Percentiles rank a stretch among this genome's conserved stretches.
phyloP scores from a whole-genome alignment of 1,140 invertebrate species.

The Macrobrachium rosenbergii region DNA sequence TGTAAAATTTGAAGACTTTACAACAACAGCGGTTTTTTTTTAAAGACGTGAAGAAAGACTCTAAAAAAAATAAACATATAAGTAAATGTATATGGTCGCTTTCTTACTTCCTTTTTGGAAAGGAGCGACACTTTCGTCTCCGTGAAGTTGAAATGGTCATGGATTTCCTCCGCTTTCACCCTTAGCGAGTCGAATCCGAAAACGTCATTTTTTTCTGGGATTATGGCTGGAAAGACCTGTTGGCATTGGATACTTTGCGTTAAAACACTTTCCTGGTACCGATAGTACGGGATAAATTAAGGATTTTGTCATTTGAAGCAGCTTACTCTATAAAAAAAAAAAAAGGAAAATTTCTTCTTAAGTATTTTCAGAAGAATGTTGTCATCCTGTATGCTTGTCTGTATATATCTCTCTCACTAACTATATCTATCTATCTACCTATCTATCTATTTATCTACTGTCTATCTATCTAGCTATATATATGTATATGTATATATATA shows the following conservation, averaged over 20 bases:
- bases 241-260: background rate
- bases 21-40: too few relatives aligned
- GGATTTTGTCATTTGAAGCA: too few relatives aligned
- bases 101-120: background rate
- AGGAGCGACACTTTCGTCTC: slow-evolving; percentile 6
- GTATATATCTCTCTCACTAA: too few relatives aligned
- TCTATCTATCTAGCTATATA: too few relatives aligned
- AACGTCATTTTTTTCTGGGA: background rate
- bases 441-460: background rate
- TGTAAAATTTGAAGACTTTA: too few relatives aligned
- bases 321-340: background rate
- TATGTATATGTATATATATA: slow-evolving; percentile 22
- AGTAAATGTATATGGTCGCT: background rate
- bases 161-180: background rate
- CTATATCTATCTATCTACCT: background rate
- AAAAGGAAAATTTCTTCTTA: too few relatives aligned
- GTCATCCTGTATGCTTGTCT: too few relatives aligned
- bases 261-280: background rate
- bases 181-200: background rate
- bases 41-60: too few relatives aligned
- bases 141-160: background rate
- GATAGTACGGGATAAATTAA: too few relatives aligned
- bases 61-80: too few relatives aligned
- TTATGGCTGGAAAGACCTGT: slow-evolving; percentile 20
- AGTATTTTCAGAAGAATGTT: too few relatives aligned